Evolutionary conservation across 92 coral and sea anemone species (phyloP).

Genomic region (Virgularia gustaviana): DNA sequence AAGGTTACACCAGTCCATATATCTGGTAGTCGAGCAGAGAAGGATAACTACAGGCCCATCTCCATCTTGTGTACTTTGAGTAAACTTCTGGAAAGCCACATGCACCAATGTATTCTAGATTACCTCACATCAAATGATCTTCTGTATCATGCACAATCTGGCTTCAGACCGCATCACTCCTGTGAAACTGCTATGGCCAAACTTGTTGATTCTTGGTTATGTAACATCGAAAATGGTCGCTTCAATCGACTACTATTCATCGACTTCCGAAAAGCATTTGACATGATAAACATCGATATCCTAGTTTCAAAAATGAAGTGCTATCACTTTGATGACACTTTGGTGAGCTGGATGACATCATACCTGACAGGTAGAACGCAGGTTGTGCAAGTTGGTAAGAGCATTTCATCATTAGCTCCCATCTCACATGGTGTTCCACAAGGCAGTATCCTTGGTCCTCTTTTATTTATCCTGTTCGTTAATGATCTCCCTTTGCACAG

Average conservation of each 20-base stretch:
- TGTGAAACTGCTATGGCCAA: constrained; percentile 23
- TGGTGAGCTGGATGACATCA: not conserved
- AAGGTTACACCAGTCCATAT: constrained; percentile 22
- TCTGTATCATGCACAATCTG: constrained; percentile 25
- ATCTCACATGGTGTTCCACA: constrained; percentile 1
- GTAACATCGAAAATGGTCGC: constrained; percentile 47
- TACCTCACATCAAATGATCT: not conserved
- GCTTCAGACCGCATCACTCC: constrained; percentile 32
- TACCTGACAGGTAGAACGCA: not conserved
- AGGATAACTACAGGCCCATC: constrained; percentile 19
- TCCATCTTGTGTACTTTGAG: constrained; percentile 29
- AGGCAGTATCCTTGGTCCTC: not conserved
- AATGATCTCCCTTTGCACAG: not conserved
- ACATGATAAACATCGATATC: not conserved
- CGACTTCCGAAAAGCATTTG: constrained; percentile 16
- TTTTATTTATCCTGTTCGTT: not conserved
- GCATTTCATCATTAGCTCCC: not conserved
- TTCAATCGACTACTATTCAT: constrained; percentile 8
- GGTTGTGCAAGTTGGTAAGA: not conserved
- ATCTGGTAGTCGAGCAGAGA: constrained; percentile 15
- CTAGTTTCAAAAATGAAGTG: not conserved
- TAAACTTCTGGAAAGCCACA: constrained; percentile 28
- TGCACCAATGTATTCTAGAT: not conserved
- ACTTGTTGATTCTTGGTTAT: constrained; percentile 11
- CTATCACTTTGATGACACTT: not conserved